phyloP scores from a whole-genome alignment of 2,888 invertebrate genomes.

The Agrilus cyanescens region DNA sequence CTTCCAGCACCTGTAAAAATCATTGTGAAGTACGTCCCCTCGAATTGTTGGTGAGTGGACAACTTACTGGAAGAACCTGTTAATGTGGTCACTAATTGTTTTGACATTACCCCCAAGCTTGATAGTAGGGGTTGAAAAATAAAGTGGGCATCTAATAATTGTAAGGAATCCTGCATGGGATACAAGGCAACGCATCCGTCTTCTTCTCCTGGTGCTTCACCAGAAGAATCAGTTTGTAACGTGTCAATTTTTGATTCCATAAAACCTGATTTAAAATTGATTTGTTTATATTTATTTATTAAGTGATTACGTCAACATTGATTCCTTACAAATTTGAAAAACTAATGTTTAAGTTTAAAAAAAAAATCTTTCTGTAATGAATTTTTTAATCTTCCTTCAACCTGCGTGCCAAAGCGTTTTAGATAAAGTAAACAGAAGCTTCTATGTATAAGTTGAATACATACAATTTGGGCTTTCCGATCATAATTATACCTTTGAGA shows the following conservation, averaged over 20 bases:
- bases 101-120: constrained; percentile 82
- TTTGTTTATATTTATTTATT: no score
- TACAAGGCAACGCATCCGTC: constrained; percentile 55
- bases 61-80: constrained; percentile 27
- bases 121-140: constrained; percentile 87
- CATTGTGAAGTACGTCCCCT: no score
- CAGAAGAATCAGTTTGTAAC: constrained; percentile 30
- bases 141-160: constrained; percentile 82
- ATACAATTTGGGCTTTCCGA: no score
- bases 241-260: constrained; percentile 33
- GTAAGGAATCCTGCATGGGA: constrained; percentile 70
- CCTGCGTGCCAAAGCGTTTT: neutral
- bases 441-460: no score
- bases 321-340: no score
- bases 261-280: constrained; percentile 18
- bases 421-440: no score
- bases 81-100: constrained; percentile 52
- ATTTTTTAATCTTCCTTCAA: no score
- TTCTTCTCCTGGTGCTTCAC: constrained; percentile 44
- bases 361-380: no score
- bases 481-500: constrained; percentile 5
- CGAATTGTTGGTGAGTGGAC: neutral
- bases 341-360: no score
- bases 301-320: no score
- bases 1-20: constrained; percentile 38